A percentile compares a stretch with the other conserved stretches of the same genome.
Conservation (phyloP, 2,113 vertebrate genomes). For the Myocastor coypus region DNA sequence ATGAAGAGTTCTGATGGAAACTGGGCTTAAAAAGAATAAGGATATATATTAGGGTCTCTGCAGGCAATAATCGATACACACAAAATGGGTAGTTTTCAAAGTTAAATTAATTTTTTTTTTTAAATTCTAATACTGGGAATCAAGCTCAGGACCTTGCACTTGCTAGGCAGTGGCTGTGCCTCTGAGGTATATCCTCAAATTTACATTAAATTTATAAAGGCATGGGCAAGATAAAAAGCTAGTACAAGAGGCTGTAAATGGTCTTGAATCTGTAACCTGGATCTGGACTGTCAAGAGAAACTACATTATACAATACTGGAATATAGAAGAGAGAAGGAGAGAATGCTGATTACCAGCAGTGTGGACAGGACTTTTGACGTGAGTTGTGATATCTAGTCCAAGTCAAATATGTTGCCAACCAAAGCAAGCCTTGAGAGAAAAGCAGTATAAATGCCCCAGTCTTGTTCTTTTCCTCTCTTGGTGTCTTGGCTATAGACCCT, state of each 20-base stretch:
- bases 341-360: neutral
- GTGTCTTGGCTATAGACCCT: neutral
- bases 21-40: neutral
- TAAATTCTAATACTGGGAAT: too few relatives aligned
- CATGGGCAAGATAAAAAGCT: neutral
- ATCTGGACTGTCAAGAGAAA: neutral
- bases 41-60: neutral
- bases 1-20: slow-evolving; percentile 20
- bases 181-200: too few relatives aligned
- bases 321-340: neutral
- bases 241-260: neutral
- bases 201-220: slow-evolving; percentile 48
- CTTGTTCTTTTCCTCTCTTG: neutral
- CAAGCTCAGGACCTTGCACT: too few relatives aligned
- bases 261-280: neutral
- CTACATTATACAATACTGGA: neutral
- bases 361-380: neutral
- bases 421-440: neutral
- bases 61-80: neutral
- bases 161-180: too few relatives aligned
- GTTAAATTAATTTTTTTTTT: slow-evolving; percentile 40
- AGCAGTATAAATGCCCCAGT: neutral
- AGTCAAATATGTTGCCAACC: neutral
- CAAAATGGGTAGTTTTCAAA: slow-evolving; percentile 50
- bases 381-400: neutral